Evolutionary conservation across 2,888 invertebrate genomes (phyloP).

Genomic region (Bellardia pandia): DNA sequence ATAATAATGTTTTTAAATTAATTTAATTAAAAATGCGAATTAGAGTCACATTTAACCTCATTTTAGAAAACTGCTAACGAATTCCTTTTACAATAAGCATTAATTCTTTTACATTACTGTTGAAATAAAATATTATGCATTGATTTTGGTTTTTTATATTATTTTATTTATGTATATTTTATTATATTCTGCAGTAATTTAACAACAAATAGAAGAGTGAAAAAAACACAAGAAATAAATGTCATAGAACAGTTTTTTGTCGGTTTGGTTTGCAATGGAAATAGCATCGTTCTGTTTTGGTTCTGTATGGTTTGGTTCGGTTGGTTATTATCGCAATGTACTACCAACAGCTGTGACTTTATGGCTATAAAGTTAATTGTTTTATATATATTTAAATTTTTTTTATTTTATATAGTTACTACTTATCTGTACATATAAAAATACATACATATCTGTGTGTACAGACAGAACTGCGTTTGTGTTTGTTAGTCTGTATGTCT

Average conservation of each 20-base stretch:
- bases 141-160: conserved; percentile 10
- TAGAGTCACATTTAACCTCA: no score
- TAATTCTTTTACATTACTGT: conserved; percentile 1
- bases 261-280: neutral
- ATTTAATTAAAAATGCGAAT: no score
- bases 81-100: no score
- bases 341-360: conserved; percentile 57
- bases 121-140: neutral
- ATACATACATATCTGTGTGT: conserved; percentile 18
- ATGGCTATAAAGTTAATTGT: conserved; percentile 62
- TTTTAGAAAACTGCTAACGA: no score
- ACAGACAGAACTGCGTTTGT: neutral
- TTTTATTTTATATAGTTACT: neutral
- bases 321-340: conserved; percentile 17
- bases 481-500: neutral
- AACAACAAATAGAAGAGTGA: conserved; percentile 25
- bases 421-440: neutral
- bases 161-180: conserved; percentile 20
- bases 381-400: conserved; percentile 35
- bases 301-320: neutral
- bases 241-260: conserved; percentile 27
- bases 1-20: no score
- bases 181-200: conserved; percentile 53
- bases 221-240: conserved; percentile 9
- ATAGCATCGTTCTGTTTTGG: neutral